phyloP scores from a whole-genome alignment of 2,113 vertebrate species.

The Chionis minor region DNA sequence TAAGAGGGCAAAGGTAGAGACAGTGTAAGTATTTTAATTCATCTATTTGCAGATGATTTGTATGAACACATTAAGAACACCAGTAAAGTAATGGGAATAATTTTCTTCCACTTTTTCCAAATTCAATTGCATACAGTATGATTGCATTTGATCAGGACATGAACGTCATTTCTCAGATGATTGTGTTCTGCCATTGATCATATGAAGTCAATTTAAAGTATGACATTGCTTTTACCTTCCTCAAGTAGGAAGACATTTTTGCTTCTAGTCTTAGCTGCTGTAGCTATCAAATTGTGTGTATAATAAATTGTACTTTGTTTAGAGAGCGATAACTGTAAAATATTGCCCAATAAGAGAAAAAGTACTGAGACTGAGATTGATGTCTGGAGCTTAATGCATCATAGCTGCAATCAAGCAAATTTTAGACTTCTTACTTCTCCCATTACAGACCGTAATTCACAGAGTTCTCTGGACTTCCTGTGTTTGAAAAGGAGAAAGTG shows the following conservation, averaged over 20 bases:
- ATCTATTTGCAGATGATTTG: neutral
- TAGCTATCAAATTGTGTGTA: neutral
- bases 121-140: neutral
- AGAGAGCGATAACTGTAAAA: neutral
- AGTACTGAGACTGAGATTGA: neutral
- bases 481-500: neutral
- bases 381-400: conserved; percentile 33
- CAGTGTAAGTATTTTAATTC: neutral
- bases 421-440: conserved; percentile 1
- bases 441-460: neutral
- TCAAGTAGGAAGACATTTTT: neutral
- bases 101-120: conserved; percentile 20
- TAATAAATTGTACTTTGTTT: conserved; percentile 57
- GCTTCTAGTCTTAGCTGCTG: neutral
- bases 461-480: neutral
- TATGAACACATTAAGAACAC: neutral
- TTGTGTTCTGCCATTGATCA: conserved; percentile 32
- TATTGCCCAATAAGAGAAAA: conserved; percentile 15
- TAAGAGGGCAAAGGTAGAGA: neutral
- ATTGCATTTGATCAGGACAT: conserved; percentile 28
- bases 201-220: conserved; percentile 9
- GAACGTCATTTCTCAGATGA: conserved; percentile 9
- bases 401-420: neutral
- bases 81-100: neutral
- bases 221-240: conserved; percentile 38